phyloP scores from a whole-genome alignment of 1,140 invertebrate genomes.

The Piezodorus guildinii region DNA sequence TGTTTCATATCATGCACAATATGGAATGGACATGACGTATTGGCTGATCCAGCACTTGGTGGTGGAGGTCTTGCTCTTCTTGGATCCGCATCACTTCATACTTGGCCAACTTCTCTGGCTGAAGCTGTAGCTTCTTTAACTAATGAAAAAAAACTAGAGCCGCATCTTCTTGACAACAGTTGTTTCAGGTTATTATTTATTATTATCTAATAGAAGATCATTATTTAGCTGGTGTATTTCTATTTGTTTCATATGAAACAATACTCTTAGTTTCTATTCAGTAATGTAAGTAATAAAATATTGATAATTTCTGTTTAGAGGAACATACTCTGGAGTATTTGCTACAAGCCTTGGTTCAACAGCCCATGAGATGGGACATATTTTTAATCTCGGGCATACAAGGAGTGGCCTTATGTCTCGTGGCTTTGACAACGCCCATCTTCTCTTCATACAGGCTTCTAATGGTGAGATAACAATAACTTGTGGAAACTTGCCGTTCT shows the following conservation, averaged over 20 bases:
- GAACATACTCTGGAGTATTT: slow-evolving; percentile 76
- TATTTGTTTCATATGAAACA: too few relatives aligned
- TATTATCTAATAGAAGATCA: neutral
- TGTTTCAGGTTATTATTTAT: slow-evolving; percentile 49
- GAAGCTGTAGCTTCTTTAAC: slow-evolving; percentile 51
- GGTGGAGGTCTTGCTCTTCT: slow-evolving; percentile 82
- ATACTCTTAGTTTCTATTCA: too few relatives aligned
- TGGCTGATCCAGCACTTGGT: slow-evolving; percentile 77
- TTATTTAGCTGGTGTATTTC: neutral
- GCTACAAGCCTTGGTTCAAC: slow-evolving; percentile 86
- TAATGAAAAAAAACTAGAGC: slow-evolving; percentile 50
- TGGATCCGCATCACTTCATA: slow-evolving; percentile 79
- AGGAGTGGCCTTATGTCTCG: slow-evolving; percentile 85
- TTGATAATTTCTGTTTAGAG: slow-evolving; percentile 38
- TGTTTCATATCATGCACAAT: slow-evolving; percentile 80
- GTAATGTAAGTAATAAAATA: neutral
- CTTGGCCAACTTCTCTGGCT: slow-evolving; percentile 67
- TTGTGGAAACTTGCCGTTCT: too few relatives aligned
- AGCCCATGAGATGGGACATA: slow-evolving; percentile 88
- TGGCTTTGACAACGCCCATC: slow-evolving; percentile 80
- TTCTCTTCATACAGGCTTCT: slow-evolving; percentile 48
- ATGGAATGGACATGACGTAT: slow-evolving; percentile 48
- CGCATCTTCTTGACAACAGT: slow-evolving; percentile 74
- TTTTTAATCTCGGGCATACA: slow-evolving; percentile 87
- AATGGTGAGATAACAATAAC: too few relatives aligned